Evolutionary conservation across 2,888 invertebrate genomes (phyloP).

Genomic region (Invenusta paracnida): DNA sequence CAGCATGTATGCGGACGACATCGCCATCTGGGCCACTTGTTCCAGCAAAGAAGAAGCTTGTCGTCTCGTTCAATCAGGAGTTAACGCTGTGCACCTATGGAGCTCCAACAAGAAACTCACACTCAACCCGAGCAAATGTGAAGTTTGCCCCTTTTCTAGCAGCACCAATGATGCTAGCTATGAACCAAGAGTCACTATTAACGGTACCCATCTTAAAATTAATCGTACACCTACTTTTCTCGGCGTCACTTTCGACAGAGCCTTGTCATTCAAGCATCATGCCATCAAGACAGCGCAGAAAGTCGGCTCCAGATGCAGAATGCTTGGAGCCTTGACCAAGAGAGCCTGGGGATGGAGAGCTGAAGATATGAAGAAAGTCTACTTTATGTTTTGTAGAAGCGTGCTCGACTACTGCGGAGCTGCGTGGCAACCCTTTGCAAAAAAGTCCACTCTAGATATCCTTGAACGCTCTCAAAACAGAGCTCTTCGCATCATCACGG

Average conservation of each 20-base stretch:
- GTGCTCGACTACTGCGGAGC: background rate
- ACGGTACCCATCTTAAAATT: background rate
- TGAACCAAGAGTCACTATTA: background rate
- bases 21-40: background rate
- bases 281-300: background rate
- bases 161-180: background rate
- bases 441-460: no score
- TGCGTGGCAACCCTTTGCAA: background rate
- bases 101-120: background rate
- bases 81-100: background rate
- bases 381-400: background rate
- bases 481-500: no score
- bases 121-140: background rate
- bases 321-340: background rate
- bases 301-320: background rate
- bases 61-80: background rate
- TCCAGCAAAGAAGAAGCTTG: background rate
- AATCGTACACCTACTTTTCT: background rate
- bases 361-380: background rate
- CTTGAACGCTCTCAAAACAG: no score
- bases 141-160: background rate
- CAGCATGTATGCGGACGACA: background rate
- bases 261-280: background rate
- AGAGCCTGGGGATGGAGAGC: background rate
- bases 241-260: background rate